Conservation (phyloP, 2,113 vertebrate genomes). For the Scalopus aquaticus region DNA sequence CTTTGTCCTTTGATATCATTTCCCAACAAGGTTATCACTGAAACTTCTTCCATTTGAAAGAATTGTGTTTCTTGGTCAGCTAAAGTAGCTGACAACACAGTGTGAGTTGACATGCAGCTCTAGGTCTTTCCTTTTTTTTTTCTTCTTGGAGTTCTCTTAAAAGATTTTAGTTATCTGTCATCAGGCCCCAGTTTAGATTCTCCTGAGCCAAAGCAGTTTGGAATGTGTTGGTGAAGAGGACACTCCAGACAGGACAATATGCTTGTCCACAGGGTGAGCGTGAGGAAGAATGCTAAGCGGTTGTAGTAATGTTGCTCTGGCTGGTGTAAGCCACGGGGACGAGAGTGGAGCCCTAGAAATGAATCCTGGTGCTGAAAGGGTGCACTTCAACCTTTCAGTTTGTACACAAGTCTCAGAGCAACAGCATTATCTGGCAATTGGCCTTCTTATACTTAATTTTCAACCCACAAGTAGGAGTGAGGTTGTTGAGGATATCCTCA, state of each 20-base stretch:
- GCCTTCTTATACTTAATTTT: slow-evolving; percentile 85
- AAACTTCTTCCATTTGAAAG: slow-evolving; percentile 83
- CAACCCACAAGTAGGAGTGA: slow-evolving; percentile 85
- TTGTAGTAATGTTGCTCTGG: slow-evolving; percentile 48
- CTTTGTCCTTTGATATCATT: slow-evolving; percentile 82
- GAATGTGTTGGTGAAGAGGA: slow-evolving; percentile 90
- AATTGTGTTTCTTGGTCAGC: slow-evolving; percentile 83
- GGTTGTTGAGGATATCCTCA: slow-evolving; percentile 85
- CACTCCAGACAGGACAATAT: slow-evolving; percentile 83
- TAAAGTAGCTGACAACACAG: slow-evolving; percentile 85
- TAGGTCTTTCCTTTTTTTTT: neutral
- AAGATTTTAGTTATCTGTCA: slow-evolving; percentile 85
- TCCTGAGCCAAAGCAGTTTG: slow-evolving; percentile 78
- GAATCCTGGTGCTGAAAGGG: slow-evolving; percentile 88
- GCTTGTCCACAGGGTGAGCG: slow-evolving; percentile 83
- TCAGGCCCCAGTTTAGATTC: slow-evolving; percentile 73
- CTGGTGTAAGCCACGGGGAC: slow-evolving; percentile 46
- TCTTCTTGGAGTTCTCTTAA: slow-evolving; percentile 74
- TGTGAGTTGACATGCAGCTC: slow-evolving; percentile 83
- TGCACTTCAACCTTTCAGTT: slow-evolving; percentile 91
- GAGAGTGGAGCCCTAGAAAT: slow-evolving; percentile 64
- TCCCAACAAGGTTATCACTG: slow-evolving; percentile 84
- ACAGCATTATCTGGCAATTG: slow-evolving; percentile 85
- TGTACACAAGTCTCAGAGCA: slow-evolving; percentile 83
- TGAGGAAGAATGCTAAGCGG: slow-evolving; percentile 85